Conservation (phyloP, 2,888 invertebrate species). For the Clitarchus hookeri region DNA sequence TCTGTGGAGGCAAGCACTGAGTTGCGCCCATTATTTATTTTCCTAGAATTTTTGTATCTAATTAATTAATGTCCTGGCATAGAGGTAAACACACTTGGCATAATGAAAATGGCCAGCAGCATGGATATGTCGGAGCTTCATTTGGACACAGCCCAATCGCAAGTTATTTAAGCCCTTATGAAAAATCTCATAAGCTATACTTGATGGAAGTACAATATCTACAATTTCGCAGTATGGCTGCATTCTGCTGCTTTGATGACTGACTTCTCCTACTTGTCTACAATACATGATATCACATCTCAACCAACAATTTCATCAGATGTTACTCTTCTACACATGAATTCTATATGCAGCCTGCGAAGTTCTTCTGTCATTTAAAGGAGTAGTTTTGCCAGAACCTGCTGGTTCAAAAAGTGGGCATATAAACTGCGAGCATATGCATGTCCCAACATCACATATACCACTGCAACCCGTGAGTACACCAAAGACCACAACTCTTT, state of each 20-base stretch:
- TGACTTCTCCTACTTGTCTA: neutral
- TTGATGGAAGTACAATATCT: neutral
- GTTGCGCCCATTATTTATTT: too few relatives aligned
- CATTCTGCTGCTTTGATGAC: neutral
- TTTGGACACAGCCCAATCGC: neutral
- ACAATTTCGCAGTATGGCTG: neutral
- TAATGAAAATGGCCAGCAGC: slow-evolving; percentile 4
- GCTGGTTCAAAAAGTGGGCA: neutral
- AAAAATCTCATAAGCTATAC: neutral
- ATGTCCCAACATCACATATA: too few relatives aligned
- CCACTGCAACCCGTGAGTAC: too few relatives aligned
- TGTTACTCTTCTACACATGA: neutral
- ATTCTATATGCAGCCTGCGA: neutral
- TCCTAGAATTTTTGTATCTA: neutral
- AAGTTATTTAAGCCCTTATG: neutral
- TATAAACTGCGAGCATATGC: neutral
- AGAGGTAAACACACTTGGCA: neutral
- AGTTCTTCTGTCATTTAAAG: neutral
- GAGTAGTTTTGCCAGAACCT: neutral
- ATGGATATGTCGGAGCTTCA: neutral
- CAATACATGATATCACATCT: neutral
- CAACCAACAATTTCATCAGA: neutral
- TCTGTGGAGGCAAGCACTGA: too few relatives aligned
- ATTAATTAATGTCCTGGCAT: neutral
- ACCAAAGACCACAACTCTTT: too few relatives aligned